Evolutionary conservation across 2,113 vertebrate species (phyloP).

Genomic region (Saguinus midas): DNA sequence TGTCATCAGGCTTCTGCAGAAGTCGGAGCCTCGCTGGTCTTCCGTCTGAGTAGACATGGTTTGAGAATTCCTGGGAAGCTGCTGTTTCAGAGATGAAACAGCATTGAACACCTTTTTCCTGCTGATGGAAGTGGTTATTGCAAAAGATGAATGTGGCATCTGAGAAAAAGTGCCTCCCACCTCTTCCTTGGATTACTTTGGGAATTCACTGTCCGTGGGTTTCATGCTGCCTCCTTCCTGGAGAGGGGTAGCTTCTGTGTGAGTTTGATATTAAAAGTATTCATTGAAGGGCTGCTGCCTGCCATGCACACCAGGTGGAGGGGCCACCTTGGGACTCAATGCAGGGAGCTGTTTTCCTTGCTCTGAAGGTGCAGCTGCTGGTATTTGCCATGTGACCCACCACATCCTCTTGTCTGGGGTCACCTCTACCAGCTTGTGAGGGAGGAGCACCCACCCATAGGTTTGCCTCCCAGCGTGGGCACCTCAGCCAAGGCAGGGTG

Average conservation of each 20-base stretch:
- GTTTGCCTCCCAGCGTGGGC: background rate
- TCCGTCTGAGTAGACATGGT: background rate
- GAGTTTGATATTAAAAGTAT: background rate
- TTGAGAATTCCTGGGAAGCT: background rate
- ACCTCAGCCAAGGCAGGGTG: background rate
- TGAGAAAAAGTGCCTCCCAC: background rate
- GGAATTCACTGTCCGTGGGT: background rate
- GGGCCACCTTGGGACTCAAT: background rate
- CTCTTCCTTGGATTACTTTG: background rate
- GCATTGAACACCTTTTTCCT: background rate
- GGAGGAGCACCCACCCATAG: background rate
- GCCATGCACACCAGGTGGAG: background rate
- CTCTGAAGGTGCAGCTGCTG: background rate
- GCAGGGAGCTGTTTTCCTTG: background rate
- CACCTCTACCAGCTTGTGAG: background rate
- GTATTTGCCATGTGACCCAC: background rate
- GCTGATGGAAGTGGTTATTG: background rate
- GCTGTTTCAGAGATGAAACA: background rate
- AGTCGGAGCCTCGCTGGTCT: background rate
- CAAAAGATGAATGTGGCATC: background rate
- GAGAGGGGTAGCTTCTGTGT: background rate
- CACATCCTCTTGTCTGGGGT: background rate
- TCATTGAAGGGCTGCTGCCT: background rate
- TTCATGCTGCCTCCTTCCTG: background rate
- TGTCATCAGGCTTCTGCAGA: background rate